Percentiles rank a stretch among this genome's conserved stretches.
Evolutionary conservation across 2,113 vertebrate genomes (phyloP).

Genomic region (Labrus mixtus): DNA sequence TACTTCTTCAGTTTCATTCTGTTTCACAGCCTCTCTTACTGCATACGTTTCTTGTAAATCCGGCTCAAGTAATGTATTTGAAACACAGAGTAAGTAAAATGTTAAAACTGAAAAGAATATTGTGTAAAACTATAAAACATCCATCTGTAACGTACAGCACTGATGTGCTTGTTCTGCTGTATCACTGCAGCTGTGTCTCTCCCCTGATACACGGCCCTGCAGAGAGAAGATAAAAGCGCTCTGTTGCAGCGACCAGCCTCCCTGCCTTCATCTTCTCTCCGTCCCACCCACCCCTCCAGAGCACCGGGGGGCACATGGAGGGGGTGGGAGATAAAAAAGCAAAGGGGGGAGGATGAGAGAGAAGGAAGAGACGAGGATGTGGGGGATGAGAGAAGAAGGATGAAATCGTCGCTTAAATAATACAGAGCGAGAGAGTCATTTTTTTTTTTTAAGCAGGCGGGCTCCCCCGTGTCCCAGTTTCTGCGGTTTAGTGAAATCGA

Average conservation of each 20-base stretch:
- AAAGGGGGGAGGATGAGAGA: constrained; percentile 17
- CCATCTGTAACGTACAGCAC: background rate
- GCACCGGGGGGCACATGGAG: constrained; percentile 18
- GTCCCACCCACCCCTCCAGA: constrained; percentile 33
- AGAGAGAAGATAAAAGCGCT: constrained; percentile 65
- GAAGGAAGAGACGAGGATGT: constrained; percentile 13
- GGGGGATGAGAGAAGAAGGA: constrained; percentile 37
- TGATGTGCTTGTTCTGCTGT: constrained; percentile 18
- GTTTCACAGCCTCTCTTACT: no score
- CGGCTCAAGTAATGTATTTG: no score
- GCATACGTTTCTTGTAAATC: background rate
- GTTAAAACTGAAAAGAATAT: background rate
- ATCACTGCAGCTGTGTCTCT: constrained; percentile 32
- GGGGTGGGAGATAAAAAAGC: constrained; percentile 23
- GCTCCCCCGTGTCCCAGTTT: constrained; percentile 65
- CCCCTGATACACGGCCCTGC: constrained; percentile 33
- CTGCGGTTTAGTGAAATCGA: constrained; percentile 48
- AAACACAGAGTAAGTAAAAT: no score
- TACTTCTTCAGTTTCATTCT: background rate
- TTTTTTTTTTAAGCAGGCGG: constrained; percentile 31
- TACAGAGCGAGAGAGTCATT: constrained; percentile 40
- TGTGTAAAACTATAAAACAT: background rate
- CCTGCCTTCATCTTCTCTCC: constrained; percentile 54
- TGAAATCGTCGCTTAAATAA: constrained; percentile 58
- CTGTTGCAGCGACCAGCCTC: constrained; percentile 22